Conservation (phyloP, 2,888 invertebrate species). For the Pilophorus perplexus region DNA sequence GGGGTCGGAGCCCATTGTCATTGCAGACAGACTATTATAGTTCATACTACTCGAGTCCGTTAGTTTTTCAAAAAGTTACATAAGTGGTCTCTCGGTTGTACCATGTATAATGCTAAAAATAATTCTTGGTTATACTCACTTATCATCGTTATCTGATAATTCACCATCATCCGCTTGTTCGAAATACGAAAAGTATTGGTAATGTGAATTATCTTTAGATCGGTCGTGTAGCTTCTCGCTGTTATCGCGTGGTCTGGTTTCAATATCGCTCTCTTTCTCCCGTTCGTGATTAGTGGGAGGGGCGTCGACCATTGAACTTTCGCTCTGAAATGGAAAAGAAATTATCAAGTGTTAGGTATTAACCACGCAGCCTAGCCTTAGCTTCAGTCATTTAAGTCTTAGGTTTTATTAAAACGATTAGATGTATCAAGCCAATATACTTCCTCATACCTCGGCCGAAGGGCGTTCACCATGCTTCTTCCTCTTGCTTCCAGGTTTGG, state of each 20-base stretch:
- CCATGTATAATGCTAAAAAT: too few relatives aligned
- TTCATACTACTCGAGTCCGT: too few relatives aligned
- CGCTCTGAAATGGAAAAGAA: conserved; percentile 43
- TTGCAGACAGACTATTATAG: too few relatives aligned
- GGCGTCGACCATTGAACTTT: conserved; percentile 52
- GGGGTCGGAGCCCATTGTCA: too few relatives aligned
- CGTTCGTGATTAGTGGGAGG: conserved; percentile 62
- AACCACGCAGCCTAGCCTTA: too few relatives aligned
- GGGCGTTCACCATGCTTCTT: conserved; percentile 45
- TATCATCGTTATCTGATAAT: conserved; percentile 63
- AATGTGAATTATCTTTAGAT: conserved; percentile 33
- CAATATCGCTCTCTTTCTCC: conserved; percentile 42
- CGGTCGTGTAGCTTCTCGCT: conserved; percentile 26
- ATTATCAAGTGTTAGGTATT: not conserved
- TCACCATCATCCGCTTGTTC: conserved; percentile 60
- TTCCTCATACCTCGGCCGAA: conserved; percentile 43
- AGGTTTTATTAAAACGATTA: too few relatives aligned
- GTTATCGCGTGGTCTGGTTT: not conserved
- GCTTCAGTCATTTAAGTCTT: too few relatives aligned
- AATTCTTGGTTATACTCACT: conserved; percentile 54
- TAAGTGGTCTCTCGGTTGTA: too few relatives aligned
- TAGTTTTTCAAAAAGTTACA: too few relatives aligned
- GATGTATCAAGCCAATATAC: too few relatives aligned
- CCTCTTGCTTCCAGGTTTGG: conserved; percentile 38
- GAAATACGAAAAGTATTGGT: conserved; percentile 70